Evolutionary conservation across 92 coral and sea anemone species (phyloP), one percentile per base, ranked within the genome.

Genomic region (Zoanthus sociatus): DNA sequence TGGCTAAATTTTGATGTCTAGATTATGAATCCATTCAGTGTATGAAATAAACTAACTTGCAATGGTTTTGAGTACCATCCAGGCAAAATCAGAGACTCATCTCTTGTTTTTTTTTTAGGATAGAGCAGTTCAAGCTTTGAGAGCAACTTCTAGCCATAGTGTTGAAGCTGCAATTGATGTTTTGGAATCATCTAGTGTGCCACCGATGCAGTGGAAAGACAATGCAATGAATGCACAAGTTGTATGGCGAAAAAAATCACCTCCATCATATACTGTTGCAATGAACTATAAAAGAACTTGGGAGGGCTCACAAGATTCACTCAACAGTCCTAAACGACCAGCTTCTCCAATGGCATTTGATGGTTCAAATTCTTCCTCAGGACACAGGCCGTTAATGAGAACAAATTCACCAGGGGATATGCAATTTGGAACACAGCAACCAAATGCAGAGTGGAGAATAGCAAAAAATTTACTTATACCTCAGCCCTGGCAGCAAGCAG

Each of bases 251-350:
- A 77, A 79, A 44, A 94, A 89, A 61, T 87, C 95, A 11, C 98
- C 98, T 44, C 98, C 98, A 32, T 93, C 98, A 0, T 95, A 95
- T 64, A 93, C 81, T 84, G 93, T 96, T 33, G 94, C 92, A 14
- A 79, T 93, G 54, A 71, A 81, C 48, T 91, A 93, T 50, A 85
- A 94, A 50, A 83, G 87, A 70, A 88, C 98, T 30, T 94, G 95
- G 98, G 92, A 90, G 75, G 98, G 94, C 31, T 94, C 98, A 9
- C 95, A 94, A 50, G 98, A 92, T 68, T 90, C 95, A 0, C 71
- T 90, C 15, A 91, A 94, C 83, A 90, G 78, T 31, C 89, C 92
- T n/a, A 92, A 91, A 37, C 84, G 98, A 42, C 90, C 94, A 47
- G 98, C 93, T 55, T 94, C 98, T 12, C 98, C 98, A 6, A 83